Conservation (phyloP, 2,888 invertebrate genomes). For the Monochamus alternatus region DNA sequence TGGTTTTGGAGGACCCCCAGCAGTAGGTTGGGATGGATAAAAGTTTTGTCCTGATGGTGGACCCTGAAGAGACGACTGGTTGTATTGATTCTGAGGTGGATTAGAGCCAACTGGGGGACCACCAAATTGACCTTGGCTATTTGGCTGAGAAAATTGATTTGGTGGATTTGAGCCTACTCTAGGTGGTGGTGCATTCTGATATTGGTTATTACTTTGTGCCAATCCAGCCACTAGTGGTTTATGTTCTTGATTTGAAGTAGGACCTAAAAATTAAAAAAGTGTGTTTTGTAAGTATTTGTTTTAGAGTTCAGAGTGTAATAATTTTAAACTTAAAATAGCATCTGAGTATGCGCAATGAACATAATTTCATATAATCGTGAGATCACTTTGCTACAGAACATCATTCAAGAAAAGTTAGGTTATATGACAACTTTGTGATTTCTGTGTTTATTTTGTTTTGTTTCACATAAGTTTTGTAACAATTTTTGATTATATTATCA, state of each 20-base stretch:
- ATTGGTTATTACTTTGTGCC: neutral
- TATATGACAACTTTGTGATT: too few relatives aligned
- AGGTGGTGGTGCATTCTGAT: constrained; percentile 32
- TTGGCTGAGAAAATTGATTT: constrained; percentile 3
- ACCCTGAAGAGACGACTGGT: neutral
- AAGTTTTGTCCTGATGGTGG: constrained; percentile 13
- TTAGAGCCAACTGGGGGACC: neutral
- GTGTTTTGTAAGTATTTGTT: too few relatives aligned
- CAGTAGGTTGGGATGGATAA: neutral
- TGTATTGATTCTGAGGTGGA: neutral
- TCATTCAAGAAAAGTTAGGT: too few relatives aligned
- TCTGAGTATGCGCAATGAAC: too few relatives aligned
- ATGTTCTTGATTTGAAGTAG: neutral
- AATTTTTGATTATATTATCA: too few relatives aligned
- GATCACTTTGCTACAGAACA: too few relatives aligned
- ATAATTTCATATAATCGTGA: too few relatives aligned
- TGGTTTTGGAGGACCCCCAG: constrained; percentile 2
- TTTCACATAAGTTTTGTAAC: too few relatives aligned
- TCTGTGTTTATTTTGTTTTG: too few relatives aligned
- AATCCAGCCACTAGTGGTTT: constrained; percentile 17
- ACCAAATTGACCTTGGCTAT: neutral
- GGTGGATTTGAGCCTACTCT: constrained; percentile 21
- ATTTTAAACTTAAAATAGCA: too few relatives aligned
- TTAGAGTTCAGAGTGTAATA: too few relatives aligned
- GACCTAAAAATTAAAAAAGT: neutral